Percentiles rank a stretch among this genome's conserved stretches.
Evolutionary conservation across 2,888 invertebrate genomes (phyloP).

Genomic region (Diarsia dahlii): DNA sequence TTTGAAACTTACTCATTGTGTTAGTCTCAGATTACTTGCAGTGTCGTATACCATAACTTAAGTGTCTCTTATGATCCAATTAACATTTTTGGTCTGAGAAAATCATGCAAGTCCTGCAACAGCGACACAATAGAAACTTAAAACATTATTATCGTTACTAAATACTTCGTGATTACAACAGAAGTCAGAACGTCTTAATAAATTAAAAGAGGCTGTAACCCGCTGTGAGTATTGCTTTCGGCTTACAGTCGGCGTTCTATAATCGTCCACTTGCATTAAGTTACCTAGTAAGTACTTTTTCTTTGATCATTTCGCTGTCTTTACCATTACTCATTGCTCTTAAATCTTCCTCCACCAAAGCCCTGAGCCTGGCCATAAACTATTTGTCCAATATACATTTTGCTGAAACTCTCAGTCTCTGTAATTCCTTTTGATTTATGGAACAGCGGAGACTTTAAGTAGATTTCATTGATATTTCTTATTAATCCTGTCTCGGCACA

Average conservation of each 20-base stretch:
- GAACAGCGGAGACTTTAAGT: constrained; percentile 38
- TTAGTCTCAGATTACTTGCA: not conserved
- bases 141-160: constrained; percentile 26
- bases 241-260: constrained; percentile 5
- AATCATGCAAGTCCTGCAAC: constrained; percentile 22
- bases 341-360: constrained; percentile 43
- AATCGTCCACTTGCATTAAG: not conserved
- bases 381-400: constrained; percentile 47
- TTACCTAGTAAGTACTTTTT: constrained; percentile 40
- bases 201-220: not conserved
- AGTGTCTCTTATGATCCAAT: constrained; percentile 27
- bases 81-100: constrained; percentile 41
- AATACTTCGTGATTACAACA: constrained; percentile 22
- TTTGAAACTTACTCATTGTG: constrained; percentile 31
- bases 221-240: not conserved
- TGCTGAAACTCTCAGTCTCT: constrained; percentile 30
- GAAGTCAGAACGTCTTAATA: not conserved
- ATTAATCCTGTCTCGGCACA: constrained; percentile 50
- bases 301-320: constrained; percentile 35
- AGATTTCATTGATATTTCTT: constrained; percentile 63
- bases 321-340: constrained; percentile 27
- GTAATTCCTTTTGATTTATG: constrained; percentile 57
- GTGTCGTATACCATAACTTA: constrained; percentile 17
- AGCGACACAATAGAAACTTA: constrained; percentile 28
- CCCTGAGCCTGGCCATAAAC: constrained; percentile 42